Evolutionary conservation across 2,888 invertebrate species (phyloP).

Genomic region (Odontomyia ornata): DNA sequence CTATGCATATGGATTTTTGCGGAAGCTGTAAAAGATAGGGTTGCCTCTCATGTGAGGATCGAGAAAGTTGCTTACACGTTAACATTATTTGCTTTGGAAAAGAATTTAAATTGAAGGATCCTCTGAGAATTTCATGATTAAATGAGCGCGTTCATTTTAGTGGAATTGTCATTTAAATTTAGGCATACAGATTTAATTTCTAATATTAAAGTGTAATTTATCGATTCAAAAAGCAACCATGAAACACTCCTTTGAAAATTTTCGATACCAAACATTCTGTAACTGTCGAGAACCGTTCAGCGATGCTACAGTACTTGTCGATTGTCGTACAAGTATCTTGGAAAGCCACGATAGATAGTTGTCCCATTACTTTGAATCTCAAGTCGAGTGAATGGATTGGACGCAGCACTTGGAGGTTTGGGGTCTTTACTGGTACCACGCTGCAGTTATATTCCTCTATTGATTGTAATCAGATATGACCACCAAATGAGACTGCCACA

Average conservation of each 20-base stretch:
- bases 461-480: constrained; percentile 47
- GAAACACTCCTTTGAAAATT: background rate
- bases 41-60: background rate
- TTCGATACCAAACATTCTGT: background rate
- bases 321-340: constrained; percentile 33
- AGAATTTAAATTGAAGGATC: too few species aligned
- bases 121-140: too few species aligned
- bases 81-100: too few species aligned
- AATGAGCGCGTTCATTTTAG: too few species aligned
- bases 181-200: too few species aligned
- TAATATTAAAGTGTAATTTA: constrained; percentile 9
- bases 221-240: too few species aligned
- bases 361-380: constrained; percentile 30
- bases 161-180: too few species aligned
- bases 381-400: constrained; percentile 19
- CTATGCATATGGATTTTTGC: background rate
- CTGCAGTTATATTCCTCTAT: constrained; percentile 19
- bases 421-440: background rate
- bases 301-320: constrained; percentile 14
- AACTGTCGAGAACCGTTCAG: constrained; percentile 1
- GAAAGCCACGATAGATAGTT: constrained; percentile 28
- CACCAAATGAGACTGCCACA: constrained; percentile 46
- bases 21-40: background rate
- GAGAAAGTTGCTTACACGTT: background rate
- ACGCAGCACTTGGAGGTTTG: background rate